These are phyloP conservation scores for Ceratitis capitata DNA, from an alignment of 1,140 invertebrate genomes.

Conservation along the genomic window DNA sequence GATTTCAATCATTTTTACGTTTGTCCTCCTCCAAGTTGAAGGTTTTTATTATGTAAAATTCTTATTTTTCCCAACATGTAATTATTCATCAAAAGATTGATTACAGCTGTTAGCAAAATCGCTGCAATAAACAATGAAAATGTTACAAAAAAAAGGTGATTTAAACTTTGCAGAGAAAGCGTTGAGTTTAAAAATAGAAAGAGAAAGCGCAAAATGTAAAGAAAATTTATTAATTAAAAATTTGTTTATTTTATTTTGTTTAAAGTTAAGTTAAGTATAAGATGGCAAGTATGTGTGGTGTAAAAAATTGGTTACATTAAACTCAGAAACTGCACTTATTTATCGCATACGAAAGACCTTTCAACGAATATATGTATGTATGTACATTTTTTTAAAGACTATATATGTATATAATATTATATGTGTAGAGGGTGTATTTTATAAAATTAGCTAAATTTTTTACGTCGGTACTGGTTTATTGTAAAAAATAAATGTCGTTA, in stretches of 20 bases:
- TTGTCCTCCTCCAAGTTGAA: background rate
- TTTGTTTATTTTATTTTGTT: background rate
- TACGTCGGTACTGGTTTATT: too few species aligned
- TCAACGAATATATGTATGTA: too few species aligned
- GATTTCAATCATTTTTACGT: too few species aligned
- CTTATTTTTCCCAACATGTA: background rate
- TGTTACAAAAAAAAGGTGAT: background rate
- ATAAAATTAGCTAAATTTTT: too few species aligned
- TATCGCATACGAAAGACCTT: too few species aligned
- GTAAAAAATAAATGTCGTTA: too few species aligned
- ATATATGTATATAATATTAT: too few species aligned
- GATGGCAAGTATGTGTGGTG: background rate
- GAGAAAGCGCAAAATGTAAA: background rate
- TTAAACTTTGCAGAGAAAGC: background rate
- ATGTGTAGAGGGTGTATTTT: too few species aligned
- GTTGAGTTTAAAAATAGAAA: background rate
- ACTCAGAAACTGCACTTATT: too few species aligned
- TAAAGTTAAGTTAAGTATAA: background rate
- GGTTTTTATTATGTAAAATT: background rate
- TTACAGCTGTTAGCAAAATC: background rate
- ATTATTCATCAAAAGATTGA: background rate
- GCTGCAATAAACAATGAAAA: background rate
- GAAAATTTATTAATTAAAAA: background rate
- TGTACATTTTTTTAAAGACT: too few species aligned
- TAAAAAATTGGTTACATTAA: background rate